Evolutionary conservation across 2,797 vertebrate species (phyloP).

Genomic region (Xyrichtys novacula): DNA sequence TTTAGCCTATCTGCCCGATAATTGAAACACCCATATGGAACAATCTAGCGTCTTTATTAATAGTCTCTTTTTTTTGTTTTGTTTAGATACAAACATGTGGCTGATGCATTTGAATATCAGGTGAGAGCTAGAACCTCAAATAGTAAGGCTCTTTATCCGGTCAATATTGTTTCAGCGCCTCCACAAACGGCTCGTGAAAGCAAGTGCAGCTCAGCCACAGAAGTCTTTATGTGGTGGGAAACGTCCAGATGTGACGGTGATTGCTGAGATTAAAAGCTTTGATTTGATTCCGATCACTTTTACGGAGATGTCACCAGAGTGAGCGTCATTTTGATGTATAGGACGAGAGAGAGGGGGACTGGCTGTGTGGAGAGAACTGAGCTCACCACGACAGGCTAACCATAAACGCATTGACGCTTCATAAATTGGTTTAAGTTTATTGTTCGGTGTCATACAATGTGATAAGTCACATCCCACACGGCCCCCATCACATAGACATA

Average conservation of each 20-base stretch:
- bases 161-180: background rate
- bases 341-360: conserved; percentile 58
- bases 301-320: conserved; percentile 75
- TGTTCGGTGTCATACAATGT: conserved; percentile 81
- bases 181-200: conserved; percentile 20
- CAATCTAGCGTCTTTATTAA: too few relatives aligned
- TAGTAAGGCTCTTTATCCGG: background rate
- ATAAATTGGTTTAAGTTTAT: conserved; percentile 86
- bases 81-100: too few relatives aligned
- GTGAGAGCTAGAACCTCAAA: background rate
- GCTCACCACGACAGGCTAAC: conserved; percentile 66
- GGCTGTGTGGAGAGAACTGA: conserved; percentile 59
- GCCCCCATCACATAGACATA: conserved; percentile 34
- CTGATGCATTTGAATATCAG: background rate
- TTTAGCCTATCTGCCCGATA: too few relatives aligned
- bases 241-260: conserved; percentile 79
- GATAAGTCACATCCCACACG: conserved; percentile 81
- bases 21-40: too few relatives aligned
- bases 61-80: too few relatives aligned
- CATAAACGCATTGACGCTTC: conserved; percentile 81
- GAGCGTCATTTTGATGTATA: conserved; percentile 76
- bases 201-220: conserved; percentile 40
- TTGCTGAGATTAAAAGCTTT: conserved; percentile 82
- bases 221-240: conserved; percentile 72
- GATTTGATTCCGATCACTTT: conserved; percentile 83